These are phyloP conservation scores for Lophura nycthemera DNA, from an alignment of 2,113 vertebrate genomes.

Conservation along the genomic window DNA sequence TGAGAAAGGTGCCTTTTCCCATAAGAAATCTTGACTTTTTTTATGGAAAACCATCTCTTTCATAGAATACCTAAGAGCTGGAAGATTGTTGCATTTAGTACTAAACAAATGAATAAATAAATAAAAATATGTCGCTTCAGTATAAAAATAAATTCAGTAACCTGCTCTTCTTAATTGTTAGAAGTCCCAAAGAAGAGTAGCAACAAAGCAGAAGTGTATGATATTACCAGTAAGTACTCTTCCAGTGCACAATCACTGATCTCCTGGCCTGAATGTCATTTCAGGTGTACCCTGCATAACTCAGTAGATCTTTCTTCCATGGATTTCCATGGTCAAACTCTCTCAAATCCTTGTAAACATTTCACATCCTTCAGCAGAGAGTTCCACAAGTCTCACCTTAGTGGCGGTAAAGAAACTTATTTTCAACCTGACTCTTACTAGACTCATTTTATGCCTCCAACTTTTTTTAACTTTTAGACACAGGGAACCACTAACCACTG, in stretches of 20 bases:
- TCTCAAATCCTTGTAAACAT: not conserved
- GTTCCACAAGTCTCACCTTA: not conserved
- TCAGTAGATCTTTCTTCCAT: not conserved
- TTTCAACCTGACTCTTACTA: not conserved
- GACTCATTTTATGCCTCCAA: accelerated
- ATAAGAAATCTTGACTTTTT: not conserved
- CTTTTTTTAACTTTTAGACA: not conserved
- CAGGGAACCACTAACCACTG: not conserved
- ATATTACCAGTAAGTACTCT: not conserved
- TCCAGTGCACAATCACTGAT: not conserved
- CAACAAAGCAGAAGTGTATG: not conserved
- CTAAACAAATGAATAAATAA: not conserved
- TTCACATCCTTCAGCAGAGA: not conserved
- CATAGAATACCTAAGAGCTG: not conserved
- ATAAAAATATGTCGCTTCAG: not conserved
- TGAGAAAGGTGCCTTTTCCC: not conserved
- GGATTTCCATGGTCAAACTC: not conserved
- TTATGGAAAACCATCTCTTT: not conserved
- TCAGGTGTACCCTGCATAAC: not conserved
- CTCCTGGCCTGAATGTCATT: not conserved
- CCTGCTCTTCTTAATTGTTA: not conserved
- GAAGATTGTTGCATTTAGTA: not conserved
- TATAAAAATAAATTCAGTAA: too few species aligned
- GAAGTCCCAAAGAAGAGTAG: not conserved
- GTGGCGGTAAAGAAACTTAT: not conserved